Evolutionary conservation across 1,140 invertebrate genomes (phyloP), one percentile per base, ranked within the genome.

Genomic region (Choristoneura fumiferana): DNA sequence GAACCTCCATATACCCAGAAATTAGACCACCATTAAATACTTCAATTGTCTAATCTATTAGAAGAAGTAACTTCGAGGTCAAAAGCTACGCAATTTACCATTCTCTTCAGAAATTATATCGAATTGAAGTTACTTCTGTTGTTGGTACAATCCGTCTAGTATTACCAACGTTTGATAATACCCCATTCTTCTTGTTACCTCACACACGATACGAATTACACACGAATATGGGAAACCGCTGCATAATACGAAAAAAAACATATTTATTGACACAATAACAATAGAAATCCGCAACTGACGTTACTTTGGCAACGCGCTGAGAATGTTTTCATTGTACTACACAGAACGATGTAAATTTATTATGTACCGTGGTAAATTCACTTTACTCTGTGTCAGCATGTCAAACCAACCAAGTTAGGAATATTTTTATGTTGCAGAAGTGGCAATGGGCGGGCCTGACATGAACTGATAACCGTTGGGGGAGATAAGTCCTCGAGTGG

Each of bases 151-250:
- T 64, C 60, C 62, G 66, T 71, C 62, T 56, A 13, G 35, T 63
- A 68, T 76, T 75, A 75, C 66, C 62, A 65, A 74, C 66, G 63
- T 78, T 78, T 76, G 66, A 78, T 78, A 78, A 78, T 76, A 74
- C 67, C 63, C 71, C 53, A 76, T 78, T 76, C 75, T 65, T 67
- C 49, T 34, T 58, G 60, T 71, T 73, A 74, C 69, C 60, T 68
- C 65, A 69, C 65, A 36, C 65, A 15, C 29, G 54, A 58, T 38
- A 22, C 57, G 36, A 62, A 45, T 62, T 69, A 65, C 65, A n/a
- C 56, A 53, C 57, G 67, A 63, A 73, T 76, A 79, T 76, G 76
- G 76, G 76, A 79, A 76, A 73, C 54, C 34, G 34, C 58, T 37
- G 61, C 57, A 65, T 69, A 63, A 70, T 60, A 69, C 59, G 63